Evolutionary conservation across 2,113 vertebrate species (phyloP), one percentile per base, ranked within the genome.

Genomic region (Brachypteracias leptosomus): DNA sequence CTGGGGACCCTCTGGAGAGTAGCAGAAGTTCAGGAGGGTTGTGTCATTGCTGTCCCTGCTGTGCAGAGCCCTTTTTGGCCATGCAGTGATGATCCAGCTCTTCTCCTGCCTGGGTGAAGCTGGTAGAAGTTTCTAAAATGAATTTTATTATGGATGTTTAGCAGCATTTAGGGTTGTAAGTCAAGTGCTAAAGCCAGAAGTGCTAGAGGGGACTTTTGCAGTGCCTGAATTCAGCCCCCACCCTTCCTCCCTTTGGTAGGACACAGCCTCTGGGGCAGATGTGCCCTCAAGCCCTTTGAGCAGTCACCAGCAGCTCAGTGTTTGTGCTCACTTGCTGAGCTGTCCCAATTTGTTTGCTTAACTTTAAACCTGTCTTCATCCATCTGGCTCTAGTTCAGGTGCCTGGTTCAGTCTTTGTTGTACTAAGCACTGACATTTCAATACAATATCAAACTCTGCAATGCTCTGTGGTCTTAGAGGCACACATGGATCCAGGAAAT

Each of bases 271-370:
- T 11, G 29, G 47, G 51, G 33, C 31, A 52, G 54, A 17, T 52
- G 42, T 28, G 14, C 17, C 9, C 29, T 36, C 47, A 67, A 35
- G 18, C 29, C 47, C 47, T 58, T 29, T 44, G 20, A 47, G 20
- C 51, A 55, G 31, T 36, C 44, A 31, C 21, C 65, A 47, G 61
- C 31, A 85, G 36, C 35, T 67, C 42, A 52, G 58, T 33, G 59
- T 20, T 92, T 91, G n/a, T 67, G n/a, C 38, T 93, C 31, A 25
- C 47, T 91, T 80, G 65, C 75, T 88, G 78, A 88, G 54, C 74
- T 91, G 78, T 28, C 13, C 66, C 76, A 57, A 75, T 90, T 71
- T 88, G 66, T 92, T 95, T 90, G 61, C 49, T 84, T 93, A 80
- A 38, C 66, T 83, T 49, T 38, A 89, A 94, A 76, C 40, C 42